A percentile compares a stretch with the other conserved stretches of the same genome.
phyloP scores from a whole-genome alignment of 2,797 vertebrate species.

The Anas capensis region DNA sequence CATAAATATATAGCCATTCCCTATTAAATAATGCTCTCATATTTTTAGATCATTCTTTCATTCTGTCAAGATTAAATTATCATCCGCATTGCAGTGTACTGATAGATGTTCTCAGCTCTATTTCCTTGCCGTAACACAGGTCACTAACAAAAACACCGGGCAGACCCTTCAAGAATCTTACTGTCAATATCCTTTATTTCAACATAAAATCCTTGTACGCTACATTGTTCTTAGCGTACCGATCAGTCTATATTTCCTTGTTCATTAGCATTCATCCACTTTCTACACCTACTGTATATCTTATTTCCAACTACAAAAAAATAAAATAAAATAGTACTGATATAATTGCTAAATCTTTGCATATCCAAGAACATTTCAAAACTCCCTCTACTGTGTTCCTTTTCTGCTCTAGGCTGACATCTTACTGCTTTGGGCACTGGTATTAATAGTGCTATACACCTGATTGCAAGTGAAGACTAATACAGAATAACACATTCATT shows the following conservation, averaged over 20 bases:
- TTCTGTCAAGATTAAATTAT: background rate
- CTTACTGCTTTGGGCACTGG: background rate
- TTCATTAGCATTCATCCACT: background rate
- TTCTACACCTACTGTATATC: background rate
- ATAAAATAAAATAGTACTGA: background rate
- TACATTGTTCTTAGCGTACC: background rate
- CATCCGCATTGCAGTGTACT: rapidly evolving
- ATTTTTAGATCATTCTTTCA: background rate
- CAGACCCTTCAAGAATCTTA: background rate
- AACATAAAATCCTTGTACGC: background rate
- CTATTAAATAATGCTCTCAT: background rate
- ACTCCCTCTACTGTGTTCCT: background rate
- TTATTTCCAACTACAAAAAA: background rate
- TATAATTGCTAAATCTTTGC: background rate
- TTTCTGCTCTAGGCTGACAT: background rate
- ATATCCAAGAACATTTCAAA: background rate
- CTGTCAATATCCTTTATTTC: background rate
- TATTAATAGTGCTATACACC: background rate
- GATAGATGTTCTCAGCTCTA: background rate
- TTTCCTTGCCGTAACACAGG: background rate
- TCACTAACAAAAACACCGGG: background rate
- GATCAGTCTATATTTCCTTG: background rate
- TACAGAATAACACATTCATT: background rate
- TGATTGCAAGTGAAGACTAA: background rate
- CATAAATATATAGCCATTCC: background rate